Base-by-base conservation (phyloP, 2,888 invertebrate species). In the Teinopalpus imperialis region DNA sequence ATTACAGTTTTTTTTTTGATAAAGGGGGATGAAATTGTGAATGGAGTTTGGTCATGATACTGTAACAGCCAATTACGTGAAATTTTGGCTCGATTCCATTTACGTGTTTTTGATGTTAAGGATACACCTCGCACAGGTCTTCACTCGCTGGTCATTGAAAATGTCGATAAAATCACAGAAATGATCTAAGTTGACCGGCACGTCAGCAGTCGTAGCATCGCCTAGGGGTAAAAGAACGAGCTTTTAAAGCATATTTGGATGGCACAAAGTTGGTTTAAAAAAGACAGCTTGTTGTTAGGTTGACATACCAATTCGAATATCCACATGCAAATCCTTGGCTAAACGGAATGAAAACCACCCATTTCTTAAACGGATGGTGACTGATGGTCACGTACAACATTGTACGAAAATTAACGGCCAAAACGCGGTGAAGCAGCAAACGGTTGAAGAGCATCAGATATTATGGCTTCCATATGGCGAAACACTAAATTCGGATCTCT, bases 71-170 rank as follows among this genome's bases (percentile, higher is more conserved):
- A n/a, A n/a, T n/a, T n/a, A n/a, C n/a, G n/a, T n/a, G n/a, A n/a
- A n/a, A n/a, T n/a, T 26, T 8, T 23, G 7, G 23, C n/a, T 23
- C 23, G 2, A 23, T 23, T 23, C 23, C n/a, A n/a, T 23, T 4
- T 6, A 23, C 2, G 23, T n/a, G n/a, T 23, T 23, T 23, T 2
- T 23, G 23, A 23, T 23, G 23, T 23, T 23, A 23, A 23, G 2
- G 23, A 23, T 23, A 6, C 23, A 23, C 23, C 23, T 6, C 40
- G 40, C 29, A 35, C 35, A 24, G 42, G 41, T n/a, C n/a, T n/a
- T n/a, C n/a, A n/a, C 18, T 36, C 23, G 29, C 35, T 29, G 1
- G 44, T 41, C 30, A 26, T 41, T 41, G 41, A 39, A 16, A 20
- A 34, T 14, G 27, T n/a, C n/a, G n/a, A 13, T 27, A 7, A 23